These are phyloP conservation scores for Equus quagga DNA, from an alignment of 2,113 vertebrate species.

Conservation along the genomic window DNA sequence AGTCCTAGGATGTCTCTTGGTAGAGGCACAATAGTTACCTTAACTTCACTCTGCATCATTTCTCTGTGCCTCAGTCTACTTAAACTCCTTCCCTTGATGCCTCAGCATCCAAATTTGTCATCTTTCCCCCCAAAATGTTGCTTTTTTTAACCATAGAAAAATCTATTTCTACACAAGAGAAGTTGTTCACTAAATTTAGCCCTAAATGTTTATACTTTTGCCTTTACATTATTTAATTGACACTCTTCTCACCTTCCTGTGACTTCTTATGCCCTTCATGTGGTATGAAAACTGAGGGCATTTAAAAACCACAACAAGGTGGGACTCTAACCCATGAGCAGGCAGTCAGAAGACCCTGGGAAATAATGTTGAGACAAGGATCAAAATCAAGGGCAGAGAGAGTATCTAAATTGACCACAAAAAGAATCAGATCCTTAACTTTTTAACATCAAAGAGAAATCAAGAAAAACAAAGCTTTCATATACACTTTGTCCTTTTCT, in stretches of 20 bases:
- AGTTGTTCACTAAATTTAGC: not conserved
- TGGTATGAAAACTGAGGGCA: not conserved
- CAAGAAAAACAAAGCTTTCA: not conserved
- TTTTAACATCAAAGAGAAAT: constrained; percentile 62
- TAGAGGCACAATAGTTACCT: not conserved
- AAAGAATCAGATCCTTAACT: not conserved
- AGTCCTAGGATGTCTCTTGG: not conserved
- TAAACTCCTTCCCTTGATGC: not conserved
- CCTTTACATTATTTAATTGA: not conserved
- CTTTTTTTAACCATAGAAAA: constrained; percentile 34
- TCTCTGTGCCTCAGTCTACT: not conserved
- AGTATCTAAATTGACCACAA: not conserved
- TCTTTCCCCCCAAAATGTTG: not conserved
- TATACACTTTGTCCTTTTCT: not conserved
- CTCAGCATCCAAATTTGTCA: not conserved
- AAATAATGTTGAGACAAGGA: constrained; percentile 10
- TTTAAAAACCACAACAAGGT: constrained; percentile 14
- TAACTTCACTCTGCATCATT: not conserved
- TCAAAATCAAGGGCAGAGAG: constrained; percentile 40
- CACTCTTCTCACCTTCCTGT: not conserved
- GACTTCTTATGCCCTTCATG: not conserved
- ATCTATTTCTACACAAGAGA: not conserved
- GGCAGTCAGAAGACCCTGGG: not conserved
- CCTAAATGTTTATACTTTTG: not conserved
- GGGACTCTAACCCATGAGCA: not conserved